Percentiles rank a stretch among this genome's conserved stretches.
Conservation (phyloP, 2,888 invertebrate species). For the Celastrina argiolus region DNA sequence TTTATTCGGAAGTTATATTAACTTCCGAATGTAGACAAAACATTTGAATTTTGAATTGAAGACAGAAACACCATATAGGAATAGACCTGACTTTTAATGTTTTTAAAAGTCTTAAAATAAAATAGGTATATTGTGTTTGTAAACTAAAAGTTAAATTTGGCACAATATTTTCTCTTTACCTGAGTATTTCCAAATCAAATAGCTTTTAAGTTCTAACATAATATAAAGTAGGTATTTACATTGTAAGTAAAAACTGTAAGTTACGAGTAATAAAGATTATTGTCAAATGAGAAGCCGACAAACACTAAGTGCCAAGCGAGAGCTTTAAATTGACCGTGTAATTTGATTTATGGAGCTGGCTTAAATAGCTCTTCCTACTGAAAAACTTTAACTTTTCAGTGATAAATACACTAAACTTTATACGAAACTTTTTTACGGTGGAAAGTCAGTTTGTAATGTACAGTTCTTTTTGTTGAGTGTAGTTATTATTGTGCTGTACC, state of each 20-base stretch:
- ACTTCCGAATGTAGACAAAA: too few relatives aligned
- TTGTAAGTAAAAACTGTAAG: neutral
- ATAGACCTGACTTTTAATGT: too few relatives aligned
- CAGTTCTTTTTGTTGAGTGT: neutral
- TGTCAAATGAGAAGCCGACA: constrained; percentile 10
- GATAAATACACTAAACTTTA: constrained; percentile 16
- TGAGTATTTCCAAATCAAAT: neutral
- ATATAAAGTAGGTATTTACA: too few relatives aligned
- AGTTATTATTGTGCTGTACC: neutral
- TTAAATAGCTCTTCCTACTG: constrained; percentile 25
- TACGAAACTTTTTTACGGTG: constrained; percentile 27
- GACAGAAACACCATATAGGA: too few relatives aligned
- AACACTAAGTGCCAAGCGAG: constrained; percentile 59
- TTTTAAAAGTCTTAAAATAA: too few relatives aligned
- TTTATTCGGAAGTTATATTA: too few relatives aligned
- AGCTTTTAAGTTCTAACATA: too few relatives aligned
- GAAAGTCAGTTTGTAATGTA: constrained; percentile 10
- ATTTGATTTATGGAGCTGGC: constrained; percentile 38
- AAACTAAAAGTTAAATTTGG: too few relatives aligned
- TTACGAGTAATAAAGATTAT: constrained; percentile 5
- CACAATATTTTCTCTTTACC: too few relatives aligned
- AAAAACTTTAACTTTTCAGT: constrained; percentile 14
- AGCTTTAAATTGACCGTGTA: constrained; percentile 54
- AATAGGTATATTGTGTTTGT: too few relatives aligned
- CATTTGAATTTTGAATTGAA: too few relatives aligned